Percentiles rank a stretch among this genome's conserved stretches.
Evolutionary conservation across 2,888 invertebrate genomes (phyloP).

Genomic region (Lydus trimaculatus): DNA sequence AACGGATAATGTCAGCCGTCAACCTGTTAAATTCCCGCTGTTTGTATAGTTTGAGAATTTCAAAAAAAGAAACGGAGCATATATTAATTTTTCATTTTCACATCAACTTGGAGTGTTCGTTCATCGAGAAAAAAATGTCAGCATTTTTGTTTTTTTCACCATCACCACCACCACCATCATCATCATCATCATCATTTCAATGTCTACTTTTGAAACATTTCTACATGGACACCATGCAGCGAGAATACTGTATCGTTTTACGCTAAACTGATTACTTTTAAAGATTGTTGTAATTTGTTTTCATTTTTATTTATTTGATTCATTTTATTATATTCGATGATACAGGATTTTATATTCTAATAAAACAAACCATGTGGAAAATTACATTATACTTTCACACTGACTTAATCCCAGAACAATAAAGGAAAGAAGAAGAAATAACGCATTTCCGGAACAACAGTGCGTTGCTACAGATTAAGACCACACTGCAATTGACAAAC

Average conservation of each 20-base stretch:
- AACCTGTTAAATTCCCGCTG: conserved; percentile 33
- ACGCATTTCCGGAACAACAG: neutral
- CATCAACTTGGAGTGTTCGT: conserved; percentile 17
- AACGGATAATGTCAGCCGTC: conserved; percentile 34
- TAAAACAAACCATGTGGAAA: conserved; percentile 29
- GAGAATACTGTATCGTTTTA: conserved; percentile 26
- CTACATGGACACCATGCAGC: conserved; percentile 21
- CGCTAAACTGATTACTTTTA: conserved; percentile 29
- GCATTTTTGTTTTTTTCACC: neutral
- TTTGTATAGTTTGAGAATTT: conserved; percentile 30
- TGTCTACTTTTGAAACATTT: neutral
- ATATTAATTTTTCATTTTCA: conserved; percentile 29
- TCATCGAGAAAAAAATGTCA: neutral
- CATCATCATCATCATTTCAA: neutral
- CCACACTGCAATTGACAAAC: too few relatives aligned
- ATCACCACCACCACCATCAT: neutral
- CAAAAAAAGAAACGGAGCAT: conserved; percentile 21
- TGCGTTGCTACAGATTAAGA: neutral
- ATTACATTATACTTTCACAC: conserved; percentile 28
- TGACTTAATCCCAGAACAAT: conserved; percentile 25
- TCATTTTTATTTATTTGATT: neutral
- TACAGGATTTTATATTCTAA: conserved; percentile 27
- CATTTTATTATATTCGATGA: conserved; percentile 24
- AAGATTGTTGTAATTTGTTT: conserved; percentile 27
- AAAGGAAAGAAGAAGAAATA: conserved; percentile 8